phyloP scores from a whole-genome alignment of 2,888 invertebrate species.

The Reticulitermes lucifugus region DNA sequence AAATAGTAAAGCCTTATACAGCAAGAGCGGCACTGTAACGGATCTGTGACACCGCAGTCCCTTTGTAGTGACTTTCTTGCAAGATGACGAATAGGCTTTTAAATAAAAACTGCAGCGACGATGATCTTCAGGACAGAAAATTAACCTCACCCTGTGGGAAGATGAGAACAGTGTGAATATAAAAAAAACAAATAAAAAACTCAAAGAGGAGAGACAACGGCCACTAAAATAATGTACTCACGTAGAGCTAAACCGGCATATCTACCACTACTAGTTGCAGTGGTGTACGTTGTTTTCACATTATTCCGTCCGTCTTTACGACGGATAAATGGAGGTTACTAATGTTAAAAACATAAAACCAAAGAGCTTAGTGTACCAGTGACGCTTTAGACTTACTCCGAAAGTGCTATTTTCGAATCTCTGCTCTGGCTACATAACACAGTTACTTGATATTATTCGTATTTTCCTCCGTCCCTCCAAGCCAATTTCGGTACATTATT shows the following conservation, averaged over 20 bases:
- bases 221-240: not conserved
- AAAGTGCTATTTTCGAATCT: too few relatives aligned
- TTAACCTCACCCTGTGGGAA: not conserved
- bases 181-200: constrained; percentile 8
- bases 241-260: not conserved
- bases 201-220: not conserved
- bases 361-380: too few relatives aligned
- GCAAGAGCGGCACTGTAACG: not conserved
- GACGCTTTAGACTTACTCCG: too few relatives aligned
- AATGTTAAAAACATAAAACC: too few relatives aligned
- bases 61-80: not conserved
- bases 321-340: too few relatives aligned
- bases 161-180: not conserved
- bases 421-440: too few relatives aligned
- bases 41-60: not conserved
- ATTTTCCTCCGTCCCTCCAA: too few relatives aligned
- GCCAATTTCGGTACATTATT: too few relatives aligned
- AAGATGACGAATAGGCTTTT: not conserved
- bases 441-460: too few relatives aligned
- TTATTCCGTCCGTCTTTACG: too few relatives aligned
- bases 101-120: not conserved
- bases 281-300: too few relatives aligned
- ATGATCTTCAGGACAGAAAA: not conserved
- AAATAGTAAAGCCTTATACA: too few relatives aligned
- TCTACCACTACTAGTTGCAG: not conserved